A percentile compares a stretch with the other conserved stretches of the same genome.
Evolutionary conservation across 2,888 invertebrate genomes (phyloP).

Genomic region (Cynaeus angustus): DNA sequence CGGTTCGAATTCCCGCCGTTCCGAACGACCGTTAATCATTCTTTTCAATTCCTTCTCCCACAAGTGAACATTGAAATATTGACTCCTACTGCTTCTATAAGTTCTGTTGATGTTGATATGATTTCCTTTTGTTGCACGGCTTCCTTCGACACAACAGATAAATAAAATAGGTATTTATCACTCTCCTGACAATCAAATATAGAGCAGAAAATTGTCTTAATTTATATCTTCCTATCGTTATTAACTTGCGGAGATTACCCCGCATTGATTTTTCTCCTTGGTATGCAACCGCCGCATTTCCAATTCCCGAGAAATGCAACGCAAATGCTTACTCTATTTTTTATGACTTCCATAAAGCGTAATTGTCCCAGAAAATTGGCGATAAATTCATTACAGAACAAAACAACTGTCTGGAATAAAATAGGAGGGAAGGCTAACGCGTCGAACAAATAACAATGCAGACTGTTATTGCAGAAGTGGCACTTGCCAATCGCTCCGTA

Average conservation of each 20-base stretch:
- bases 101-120: constrained; percentile 48
- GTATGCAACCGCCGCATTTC: neutral
- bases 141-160: constrained; percentile 42
- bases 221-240: too few relatives aligned
- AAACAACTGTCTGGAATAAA: constrained; percentile 34
- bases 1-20: constrained; percentile 39
- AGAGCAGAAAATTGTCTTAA: too few relatives aligned
- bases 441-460: constrained; percentile 3
- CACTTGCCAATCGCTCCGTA: constrained; percentile 13
- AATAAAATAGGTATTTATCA: constrained; percentile 44
- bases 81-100: constrained; percentile 47
- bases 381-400: constrained; percentile 37
- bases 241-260: too few relatives aligned
- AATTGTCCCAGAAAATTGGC: constrained; percentile 27
- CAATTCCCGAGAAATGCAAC: neutral
- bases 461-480: neutral
- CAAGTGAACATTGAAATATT: constrained; percentile 53
- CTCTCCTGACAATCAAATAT: neutral
- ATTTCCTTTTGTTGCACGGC: constrained; percentile 45
- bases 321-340: constrained; percentile 21
- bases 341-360: constrained; percentile 13
- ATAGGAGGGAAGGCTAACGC: constrained; percentile 10
- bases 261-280: neutral
- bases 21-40: constrained; percentile 51
- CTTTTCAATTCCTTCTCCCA: constrained; percentile 51